Evolutionary conservation across 2,113 vertebrate species (phyloP), one percentile per base, ranked within the genome.

Genomic region (Speoplatyrhinus poulsoni): DNA sequence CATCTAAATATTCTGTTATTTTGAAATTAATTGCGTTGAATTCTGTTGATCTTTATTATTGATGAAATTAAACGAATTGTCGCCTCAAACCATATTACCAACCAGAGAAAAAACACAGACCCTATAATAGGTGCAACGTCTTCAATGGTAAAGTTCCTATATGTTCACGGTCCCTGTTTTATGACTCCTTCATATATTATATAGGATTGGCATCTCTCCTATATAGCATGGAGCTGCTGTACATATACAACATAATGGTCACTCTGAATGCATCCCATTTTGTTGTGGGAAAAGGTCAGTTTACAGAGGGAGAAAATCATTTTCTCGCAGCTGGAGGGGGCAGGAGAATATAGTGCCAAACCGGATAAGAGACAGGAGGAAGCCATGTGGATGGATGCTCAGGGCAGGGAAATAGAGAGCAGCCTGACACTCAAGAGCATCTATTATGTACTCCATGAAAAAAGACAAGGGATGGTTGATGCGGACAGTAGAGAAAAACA

Each of bases 221-320:
- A 79, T 67, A 79, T 82, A 77, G 81, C 77, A 78, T 78, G 69
- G 69, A 85, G 82, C 83, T 60, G 81, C 88, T 41, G 36, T 76
- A 72, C 32, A 61, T 72, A 50, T 64, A 68, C 65, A 60, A 80
- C 86, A 87, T 77, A 91, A 69, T 72, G 55, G 10, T 12, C 60
- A 55, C 50, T 80, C 64, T 69, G 75, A 82, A 85, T 76, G 79
- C 78, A 73, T 84, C 75, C 77, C 69, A 76, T 87, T 86, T 87
- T 75, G 76, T 73, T 82, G 86, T 71, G 36, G 67, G 88, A 81
- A 87, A 93, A 92, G 91, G 92, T 92, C 91, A 91, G 75, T 79
- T 66, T 90, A 81, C 69, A 82, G 79, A 83, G 82, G 47, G 77
- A 81, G 55, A 76, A 68, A 75, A 86, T 89, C 82, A 87, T 86